Base-by-base conservation (phyloP, 1,140 invertebrate genomes). In the Papilio machaon region DNA sequence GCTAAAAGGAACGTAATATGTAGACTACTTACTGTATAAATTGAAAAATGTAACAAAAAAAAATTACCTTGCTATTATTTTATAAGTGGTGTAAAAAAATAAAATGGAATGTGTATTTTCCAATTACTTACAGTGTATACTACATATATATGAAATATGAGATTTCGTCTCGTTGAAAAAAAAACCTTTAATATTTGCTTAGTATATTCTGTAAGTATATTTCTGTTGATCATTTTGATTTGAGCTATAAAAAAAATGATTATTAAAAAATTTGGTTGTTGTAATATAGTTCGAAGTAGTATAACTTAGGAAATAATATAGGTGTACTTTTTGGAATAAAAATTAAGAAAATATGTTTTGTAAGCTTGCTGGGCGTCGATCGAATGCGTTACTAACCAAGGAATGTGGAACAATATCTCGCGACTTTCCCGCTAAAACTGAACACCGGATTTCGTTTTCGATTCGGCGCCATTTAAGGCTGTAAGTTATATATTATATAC, bases 401-500 rank as follows among this genome's bases (percentile, higher is more conserved):
- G 23, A 1, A 15, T 5, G 23, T 60, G 23, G 0, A 13, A 67
- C 15, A 6, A 35, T 10, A 30, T 30, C 23, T 30, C 60, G 60
- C 13, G 19, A 9, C 60, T 67, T 30, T 30, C 30, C 10, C 13
- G 30, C n/a, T 9, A 60, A 11, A 70, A 70, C 64, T 30, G 30
- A 64, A 70, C 64, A 15, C 15, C 64, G 13, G 30, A 13, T 30
- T 38, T 70, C 83, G 73, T 78, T 73, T 81, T 76, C 81, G 81
- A 85, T 80, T 74, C 64, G 84, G 80, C 85, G 82, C 82, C 83
- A 81, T 81, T 80, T 88, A 89, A 90, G 91, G 91, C 91, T 94
- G 91, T 94, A 94, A 92, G 91, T 92, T 92, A 93, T 92, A 92
- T 88, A 91, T 89, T 90, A 94, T 93, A 93, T 91, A 94, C 92